Evolutionary conservation across 2,797 vertebrate species (phyloP), one percentile per base, ranked within the genome.

Genomic region (Rhincodon typus): DNA sequence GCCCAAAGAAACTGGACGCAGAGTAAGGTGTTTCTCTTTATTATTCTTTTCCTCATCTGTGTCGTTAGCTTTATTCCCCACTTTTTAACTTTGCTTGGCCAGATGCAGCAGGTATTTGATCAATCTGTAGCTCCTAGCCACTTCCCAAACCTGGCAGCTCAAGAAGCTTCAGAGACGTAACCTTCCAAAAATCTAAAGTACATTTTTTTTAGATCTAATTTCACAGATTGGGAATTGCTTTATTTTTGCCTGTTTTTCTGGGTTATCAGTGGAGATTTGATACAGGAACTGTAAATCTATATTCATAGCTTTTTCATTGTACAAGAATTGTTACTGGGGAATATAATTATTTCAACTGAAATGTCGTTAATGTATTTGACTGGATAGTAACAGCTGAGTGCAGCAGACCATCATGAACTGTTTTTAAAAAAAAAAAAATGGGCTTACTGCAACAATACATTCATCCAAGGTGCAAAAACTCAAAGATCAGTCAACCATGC

Each of bases 1-100:
- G 98, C 96, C 98, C 99, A 84, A 99, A 98, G 97, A 99, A 98
- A 97, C 98, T 99, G 91, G 98, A 98, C 97, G 98, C 98, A 87
- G 99, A 99, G 99, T 99, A 97, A 99, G 99, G 96, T 70, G 0
- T 87, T 23, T 86, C 69, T 95, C 87, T 86, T 95, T 95, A 69
- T 67, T 67, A 53, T 88, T 69, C 53, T 82, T 27, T 86, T 27
- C 25, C 1, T 67, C 79, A 53, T 7, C 82, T 84, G 5, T 6
- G 17, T 46, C 38, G 4, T 17, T 23, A 46, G 46, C 42, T 91
- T 66, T 1, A 13, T 57, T 69, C 25, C 42, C 0, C n/a, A 12
- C 12, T 69, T 69, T 13, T 84, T 10, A 34, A 84, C 23, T 8
- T 25, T 69, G 66, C 15, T 34, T 91, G 53, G 27, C 13, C 66